phyloP scores from a whole-genome alignment of 1,140 invertebrate species.

The Geopemphigus sp. region DNA sequence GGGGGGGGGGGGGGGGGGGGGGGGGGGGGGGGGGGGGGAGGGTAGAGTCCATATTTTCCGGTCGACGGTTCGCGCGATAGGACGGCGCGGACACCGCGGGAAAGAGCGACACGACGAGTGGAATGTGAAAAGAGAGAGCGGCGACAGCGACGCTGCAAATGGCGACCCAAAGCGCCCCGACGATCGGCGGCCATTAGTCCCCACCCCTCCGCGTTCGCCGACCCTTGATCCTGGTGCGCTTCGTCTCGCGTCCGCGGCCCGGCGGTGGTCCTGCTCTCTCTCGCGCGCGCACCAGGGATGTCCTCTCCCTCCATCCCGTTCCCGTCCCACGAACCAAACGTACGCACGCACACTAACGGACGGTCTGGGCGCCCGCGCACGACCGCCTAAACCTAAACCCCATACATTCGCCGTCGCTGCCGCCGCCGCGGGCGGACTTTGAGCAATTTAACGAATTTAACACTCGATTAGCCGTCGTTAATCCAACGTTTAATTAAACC shows the following conservation, averaged over 20 bases:
- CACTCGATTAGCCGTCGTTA: slow-evolving; percentile 45
- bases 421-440: slow-evolving; percentile 21
- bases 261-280: not conserved
- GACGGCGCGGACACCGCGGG: not conserved
- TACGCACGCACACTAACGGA: too few relatives aligned
- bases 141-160: slow-evolving; percentile 22
- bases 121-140: not conserved
- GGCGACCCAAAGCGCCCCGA: slow-evolving; percentile 22
- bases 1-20: too few relatives aligned
- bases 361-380: slow-evolving; percentile 7
- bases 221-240: not conserved
- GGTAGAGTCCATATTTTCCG: too few relatives aligned
- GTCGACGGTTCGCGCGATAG: not conserved
- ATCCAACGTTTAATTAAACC: slow-evolving; percentile 45
- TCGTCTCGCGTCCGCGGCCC: not conserved
- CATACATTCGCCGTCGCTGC: not conserved
- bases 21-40: too few relatives aligned
- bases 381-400: not conserved
- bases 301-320: too few relatives aligned
- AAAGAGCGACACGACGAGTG: not conserved
- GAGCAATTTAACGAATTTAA: slow-evolving; percentile 48
- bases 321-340: too few relatives aligned
- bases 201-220: not conserved
- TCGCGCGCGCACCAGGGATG: not conserved
- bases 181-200: slow-evolving; percentile 28